A percentile compares a stretch with the other conserved stretches of the same genome.
phyloP scores from a whole-genome alignment of 2,888 invertebrate genomes.

The Cephus pulcher region DNA sequence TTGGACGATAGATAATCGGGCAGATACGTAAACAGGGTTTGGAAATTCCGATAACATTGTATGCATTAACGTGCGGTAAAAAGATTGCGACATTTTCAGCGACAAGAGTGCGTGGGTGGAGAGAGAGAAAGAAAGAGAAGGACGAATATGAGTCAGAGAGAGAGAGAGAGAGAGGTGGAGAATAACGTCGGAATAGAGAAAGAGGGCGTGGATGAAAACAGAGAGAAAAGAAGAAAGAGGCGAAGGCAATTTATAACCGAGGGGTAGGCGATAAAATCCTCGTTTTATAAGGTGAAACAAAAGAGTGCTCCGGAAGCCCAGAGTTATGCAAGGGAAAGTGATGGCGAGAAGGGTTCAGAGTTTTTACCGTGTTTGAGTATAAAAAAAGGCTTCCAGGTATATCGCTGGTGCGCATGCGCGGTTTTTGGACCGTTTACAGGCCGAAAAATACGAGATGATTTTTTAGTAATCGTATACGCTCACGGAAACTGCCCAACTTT shows the following conservation, averaged over 20 bases:
- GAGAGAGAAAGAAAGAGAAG: background rate
- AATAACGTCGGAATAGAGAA: background rate
- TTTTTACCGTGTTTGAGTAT: constrained; percentile 3
- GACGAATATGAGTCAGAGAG: background rate
- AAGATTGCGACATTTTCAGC: background rate
- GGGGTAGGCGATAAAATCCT: constrained; percentile 20
- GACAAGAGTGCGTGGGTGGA: background rate
- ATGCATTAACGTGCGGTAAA: background rate
- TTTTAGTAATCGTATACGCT: constrained; percentile 2
- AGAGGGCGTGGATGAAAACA: background rate
- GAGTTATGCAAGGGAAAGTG: constrained; percentile 9
- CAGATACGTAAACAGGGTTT: background rate
- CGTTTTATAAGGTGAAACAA: constrained; percentile 26
- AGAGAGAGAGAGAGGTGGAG: background rate
- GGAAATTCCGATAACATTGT: background rate
- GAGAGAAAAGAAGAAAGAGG: constrained; percentile 7
- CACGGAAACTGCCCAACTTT: background rate
- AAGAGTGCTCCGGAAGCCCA: constrained; percentile 12
- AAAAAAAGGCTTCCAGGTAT: background rate
- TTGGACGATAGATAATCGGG: background rate
- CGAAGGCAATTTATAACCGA: background rate
- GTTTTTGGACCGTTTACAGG: background rate
- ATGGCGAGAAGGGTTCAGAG: constrained; percentile 6
- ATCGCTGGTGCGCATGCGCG: background rate
- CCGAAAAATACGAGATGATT: background rate